Conservation (phyloP, 2,888 invertebrate genomes). For the Drosophila quasianomalipes region DNA sequence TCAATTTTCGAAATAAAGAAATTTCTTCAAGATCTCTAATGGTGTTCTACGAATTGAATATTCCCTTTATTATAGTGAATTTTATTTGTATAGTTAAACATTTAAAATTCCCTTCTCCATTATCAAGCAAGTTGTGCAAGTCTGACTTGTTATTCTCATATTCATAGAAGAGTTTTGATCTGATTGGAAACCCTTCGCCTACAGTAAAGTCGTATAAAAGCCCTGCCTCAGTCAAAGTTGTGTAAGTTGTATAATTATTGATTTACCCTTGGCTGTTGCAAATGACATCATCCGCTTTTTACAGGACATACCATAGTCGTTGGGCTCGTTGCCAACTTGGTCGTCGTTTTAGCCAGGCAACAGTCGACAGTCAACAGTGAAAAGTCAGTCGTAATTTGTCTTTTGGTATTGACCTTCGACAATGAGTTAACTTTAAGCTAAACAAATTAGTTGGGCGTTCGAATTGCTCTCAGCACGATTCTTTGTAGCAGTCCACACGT, state of each 20-base stretch:
- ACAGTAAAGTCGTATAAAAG: conserved; percentile 3
- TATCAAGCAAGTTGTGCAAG: not conserved
- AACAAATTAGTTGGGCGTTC: conserved; percentile 50
- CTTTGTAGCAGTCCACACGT: not conserved
- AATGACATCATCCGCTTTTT: conserved; percentile 61
- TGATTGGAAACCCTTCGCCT: not conserved
- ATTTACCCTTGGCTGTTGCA: conserved; percentile 51
- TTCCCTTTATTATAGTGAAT: not conserved
- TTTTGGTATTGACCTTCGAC: conserved; percentile 60
- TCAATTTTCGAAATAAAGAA: not conserved
- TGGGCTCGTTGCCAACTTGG: conserved; percentile 29
- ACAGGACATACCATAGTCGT: conserved; percentile 18
- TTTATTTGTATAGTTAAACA: not conserved
- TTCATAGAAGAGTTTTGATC: not conserved
- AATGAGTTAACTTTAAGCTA: conserved; percentile 46
- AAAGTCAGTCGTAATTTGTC: conserved; percentile 20
- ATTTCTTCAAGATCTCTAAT: not conserved
- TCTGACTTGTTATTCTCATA: not conserved
- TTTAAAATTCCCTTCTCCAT: not conserved
- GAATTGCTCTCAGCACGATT: conserved; percentile 39
- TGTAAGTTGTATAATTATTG: conserved; percentile 46
- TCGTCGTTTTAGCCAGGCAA: not conserved
- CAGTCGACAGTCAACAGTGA: not conserved
- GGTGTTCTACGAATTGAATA: not conserved
- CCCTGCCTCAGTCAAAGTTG: conserved; percentile 42